These are phyloP conservation scores for Morbakka virulenta DNA, from an alignment of 30 jellyfish, hydroid and myxozoan species.

Conservation along the genomic window DNA sequence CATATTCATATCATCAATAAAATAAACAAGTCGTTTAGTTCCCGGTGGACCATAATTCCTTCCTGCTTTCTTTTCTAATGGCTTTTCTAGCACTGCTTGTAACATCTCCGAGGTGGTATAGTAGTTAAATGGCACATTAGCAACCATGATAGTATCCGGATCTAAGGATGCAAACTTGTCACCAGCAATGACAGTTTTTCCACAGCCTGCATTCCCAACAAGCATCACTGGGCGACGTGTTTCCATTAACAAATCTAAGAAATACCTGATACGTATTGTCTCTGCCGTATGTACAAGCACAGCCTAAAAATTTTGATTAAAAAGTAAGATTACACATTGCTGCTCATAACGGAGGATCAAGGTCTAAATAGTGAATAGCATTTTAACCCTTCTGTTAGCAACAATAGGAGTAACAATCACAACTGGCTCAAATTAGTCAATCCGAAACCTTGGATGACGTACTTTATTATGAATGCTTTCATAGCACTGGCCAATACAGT, in stretches of 20 bases:
- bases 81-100: slow-evolving; percentile 92
- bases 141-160: slow-evolving; percentile 90
- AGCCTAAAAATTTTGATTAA: slow-evolving; percentile 64
- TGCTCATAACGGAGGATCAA: too few species aligned
- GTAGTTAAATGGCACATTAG: slow-evolving; percentile 95
- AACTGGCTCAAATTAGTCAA: too few species aligned
- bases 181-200: slow-evolving; percentile 97
- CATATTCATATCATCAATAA: slow-evolving; percentile 98
- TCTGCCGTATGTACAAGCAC: slow-evolving; percentile 97
- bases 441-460: too few species aligned
- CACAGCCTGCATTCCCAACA: slow-evolving; percentile 98
- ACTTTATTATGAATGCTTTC: too few species aligned
- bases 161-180: slow-evolving; percentile 94
- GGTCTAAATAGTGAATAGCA: too few species aligned
- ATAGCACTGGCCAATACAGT: too few species aligned
- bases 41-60: slow-evolving; percentile 99
- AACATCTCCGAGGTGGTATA: slow-evolving; percentile 98
- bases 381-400: too few species aligned
- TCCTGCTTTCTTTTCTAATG: slow-evolving; percentile 98
- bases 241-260: slow-evolving; percentile 87
- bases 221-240: slow-evolving; percentile 92
- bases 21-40: slow-evolving; percentile 80
- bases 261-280: slow-evolving; percentile 89
- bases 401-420: too few species aligned
- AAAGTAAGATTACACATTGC: too few species aligned